phyloP scores from a whole-genome alignment of 2,888 invertebrate species.

The Caenorhabditis wallacei region DNA sequence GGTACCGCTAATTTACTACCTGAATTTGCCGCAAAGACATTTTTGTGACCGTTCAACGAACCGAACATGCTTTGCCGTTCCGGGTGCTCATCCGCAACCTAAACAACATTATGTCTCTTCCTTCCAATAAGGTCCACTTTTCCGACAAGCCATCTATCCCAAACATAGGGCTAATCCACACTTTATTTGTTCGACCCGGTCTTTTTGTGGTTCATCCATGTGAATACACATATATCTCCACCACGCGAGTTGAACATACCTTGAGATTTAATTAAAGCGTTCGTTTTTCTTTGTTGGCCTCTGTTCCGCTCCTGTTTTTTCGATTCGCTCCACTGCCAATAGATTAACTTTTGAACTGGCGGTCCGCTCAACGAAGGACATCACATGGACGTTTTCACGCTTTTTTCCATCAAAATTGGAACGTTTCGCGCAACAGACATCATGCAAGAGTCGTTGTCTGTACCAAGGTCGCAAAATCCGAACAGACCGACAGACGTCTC shows the following conservation, averaged over 20 bases:
- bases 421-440: slow-evolving; percentile 61
- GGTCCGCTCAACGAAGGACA: neutral
- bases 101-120: slow-evolving; percentile 46
- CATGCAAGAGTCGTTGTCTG: slow-evolving; percentile 29
- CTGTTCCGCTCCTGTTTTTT: slow-evolving; percentile 33
- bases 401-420: slow-evolving; percentile 57
- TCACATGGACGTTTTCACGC: slow-evolving; percentile 35
- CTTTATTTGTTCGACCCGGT: slow-evolving; percentile 60
- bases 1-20: slow-evolving; percentile 29
- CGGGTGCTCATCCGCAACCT: slow-evolving; percentile 46
- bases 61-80: slow-evolving; percentile 31
- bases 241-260: slow-evolving; percentile 24
- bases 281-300: slow-evolving; percentile 34
- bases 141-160: slow-evolving; percentile 50
- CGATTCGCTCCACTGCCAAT: slow-evolving; percentile 41
- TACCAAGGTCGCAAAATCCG: slow-evolving; percentile 63
- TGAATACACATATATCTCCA: slow-evolving; percentile 42
- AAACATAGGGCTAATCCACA: slow-evolving; percentile 61
- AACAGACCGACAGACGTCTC: slow-evolving; percentile 60
- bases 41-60: slow-evolving; percentile 33
- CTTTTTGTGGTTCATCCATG: slow-evolving; percentile 60
- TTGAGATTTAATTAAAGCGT: slow-evolving; percentile 58
- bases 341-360: slow-evolving; percentile 63
- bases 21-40: slow-evolving; percentile 18
- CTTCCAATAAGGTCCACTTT: slow-evolving; percentile 53